Evolutionary conservation across 35 echinoderm and acorn worm species (phyloP).

Genomic region (Ptychodera flava): DNA sequence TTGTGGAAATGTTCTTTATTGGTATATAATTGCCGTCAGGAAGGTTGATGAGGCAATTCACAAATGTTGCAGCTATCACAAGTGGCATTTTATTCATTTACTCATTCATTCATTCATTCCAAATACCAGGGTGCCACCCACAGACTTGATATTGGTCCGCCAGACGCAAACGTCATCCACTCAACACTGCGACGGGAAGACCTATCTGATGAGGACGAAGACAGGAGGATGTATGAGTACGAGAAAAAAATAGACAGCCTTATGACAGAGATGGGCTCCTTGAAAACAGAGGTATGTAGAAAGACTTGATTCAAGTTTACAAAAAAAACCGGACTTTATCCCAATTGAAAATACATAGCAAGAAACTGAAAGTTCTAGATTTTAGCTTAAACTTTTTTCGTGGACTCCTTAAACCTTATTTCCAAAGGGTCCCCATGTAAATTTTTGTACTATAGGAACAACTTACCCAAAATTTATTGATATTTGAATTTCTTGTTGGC

Average conservation of each 20-base stretch:
- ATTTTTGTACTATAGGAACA: no score
- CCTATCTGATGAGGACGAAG: slow-evolving; percentile 52
- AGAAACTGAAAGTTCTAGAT: background rate
- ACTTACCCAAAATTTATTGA: no score
- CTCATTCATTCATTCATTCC: no score
- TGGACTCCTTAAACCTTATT: background rate
- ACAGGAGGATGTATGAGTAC: slow-evolving; percentile 48
- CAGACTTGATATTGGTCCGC: slow-evolving; percentile 50
- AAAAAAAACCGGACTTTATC: no score
- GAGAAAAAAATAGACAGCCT: slow-evolving; percentile 93
- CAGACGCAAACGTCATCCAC: slow-evolving; percentile 55
- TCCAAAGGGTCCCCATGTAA: no score
- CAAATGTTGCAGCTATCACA: no score
- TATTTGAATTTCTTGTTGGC: no score
- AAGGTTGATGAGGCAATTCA: no score
- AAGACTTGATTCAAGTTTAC: no score
- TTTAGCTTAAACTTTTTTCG: background rate
- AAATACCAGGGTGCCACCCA: slow-evolving; percentile 61
- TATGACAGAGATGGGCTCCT: slow-evolving; percentile 90
- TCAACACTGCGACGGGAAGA: slow-evolving; percentile 87
- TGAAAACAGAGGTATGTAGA: slow-evolving; percentile 80
- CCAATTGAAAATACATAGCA: no score
- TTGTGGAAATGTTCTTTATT: background rate
- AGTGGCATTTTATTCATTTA: no score
- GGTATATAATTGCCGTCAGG: background rate